Evolutionary conservation across 2,797 vertebrate species (phyloP), one percentile per base, ranked within the genome.

Genomic region (Rhincodon typus): DNA sequence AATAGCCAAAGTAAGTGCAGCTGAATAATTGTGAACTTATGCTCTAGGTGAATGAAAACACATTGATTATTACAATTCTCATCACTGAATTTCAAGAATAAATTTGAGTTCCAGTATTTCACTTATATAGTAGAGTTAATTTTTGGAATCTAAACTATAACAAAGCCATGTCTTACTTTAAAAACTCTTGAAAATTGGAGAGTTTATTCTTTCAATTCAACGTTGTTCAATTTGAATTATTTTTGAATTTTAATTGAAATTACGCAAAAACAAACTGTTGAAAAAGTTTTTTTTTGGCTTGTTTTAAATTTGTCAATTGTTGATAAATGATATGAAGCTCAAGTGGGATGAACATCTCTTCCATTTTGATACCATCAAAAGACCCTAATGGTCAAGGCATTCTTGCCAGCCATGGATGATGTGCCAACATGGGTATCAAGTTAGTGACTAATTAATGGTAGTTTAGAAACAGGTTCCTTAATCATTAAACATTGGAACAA

Each of bases 1-100:
- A 0, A 98, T 99, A 96, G 98, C 99, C 96, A 97, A 99, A 98
- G 99, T 99, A 97, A 97, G 96, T 93, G 96, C 96, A 95, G 62
- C 27, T 70, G n/a, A 38, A 53, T 50, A 67, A 2, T 62, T 57
- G 34, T 93, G n/a, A 69, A 53, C 3, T 62, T 95, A 86, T 90
- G 38, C 57, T 53, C 34, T 96, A 42, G 30, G 69, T 2, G 27
- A 38, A 95, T 96, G 72, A 69, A n/a, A 96, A 96, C n/a, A 93
- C 10, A 62, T 84, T 23, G 27, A 82, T 67, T 66, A 95, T 17
- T 50, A 91, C 57, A 62, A 30, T 88, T 62, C 42, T 69, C 15
- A 25, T 46, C n/a, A 62, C 5, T 66, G 15, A 91, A 91, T 38
- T 66, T 66, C 66, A 91, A 19, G 53, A 66, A 91, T 91, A 21